phyloP scores from a whole-genome alignment of 2,797 vertebrate genomes.

The Tinamus major region DNA sequence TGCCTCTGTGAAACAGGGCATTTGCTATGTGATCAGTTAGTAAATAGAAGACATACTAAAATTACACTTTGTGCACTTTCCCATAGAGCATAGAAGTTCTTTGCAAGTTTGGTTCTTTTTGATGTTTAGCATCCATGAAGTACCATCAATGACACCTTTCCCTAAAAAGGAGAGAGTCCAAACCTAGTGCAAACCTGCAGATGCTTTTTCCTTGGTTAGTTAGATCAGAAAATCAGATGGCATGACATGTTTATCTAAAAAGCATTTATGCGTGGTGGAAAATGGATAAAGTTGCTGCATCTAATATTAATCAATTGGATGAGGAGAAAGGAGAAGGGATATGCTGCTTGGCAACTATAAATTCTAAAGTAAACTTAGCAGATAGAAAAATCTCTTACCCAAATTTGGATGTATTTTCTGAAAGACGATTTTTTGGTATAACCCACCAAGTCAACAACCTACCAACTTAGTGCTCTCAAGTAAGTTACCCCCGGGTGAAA shows the following conservation, averaged over 20 bases:
- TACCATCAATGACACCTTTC: neutral
- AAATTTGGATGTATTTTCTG: neutral
- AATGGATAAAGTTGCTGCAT: neutral
- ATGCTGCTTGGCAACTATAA: neutral
- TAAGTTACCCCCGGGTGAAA: neutral
- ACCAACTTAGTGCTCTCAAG: neutral
- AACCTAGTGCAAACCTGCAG: neutral
- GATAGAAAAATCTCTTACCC: neutral
- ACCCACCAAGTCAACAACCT: accelerated
- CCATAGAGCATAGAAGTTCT: accelerated
- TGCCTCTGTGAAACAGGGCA: neutral
- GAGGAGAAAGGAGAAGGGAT: neutral
- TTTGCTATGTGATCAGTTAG: neutral
- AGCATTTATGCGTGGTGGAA: neutral
- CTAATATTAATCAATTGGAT: neutral
- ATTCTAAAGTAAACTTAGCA: neutral
- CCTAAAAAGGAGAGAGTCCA: neutral
- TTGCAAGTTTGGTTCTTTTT: neutral
- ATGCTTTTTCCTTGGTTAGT: neutral
- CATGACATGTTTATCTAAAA: neutral
- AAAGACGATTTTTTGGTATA: neutral
- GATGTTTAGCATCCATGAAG: neutral
- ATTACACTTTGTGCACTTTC: neutral
- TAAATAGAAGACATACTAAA: neutral
- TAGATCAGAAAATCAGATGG: neutral